phyloP scores from a whole-genome alignment of 2,888 invertebrate species.

The Hypena proboscidalis region DNA sequence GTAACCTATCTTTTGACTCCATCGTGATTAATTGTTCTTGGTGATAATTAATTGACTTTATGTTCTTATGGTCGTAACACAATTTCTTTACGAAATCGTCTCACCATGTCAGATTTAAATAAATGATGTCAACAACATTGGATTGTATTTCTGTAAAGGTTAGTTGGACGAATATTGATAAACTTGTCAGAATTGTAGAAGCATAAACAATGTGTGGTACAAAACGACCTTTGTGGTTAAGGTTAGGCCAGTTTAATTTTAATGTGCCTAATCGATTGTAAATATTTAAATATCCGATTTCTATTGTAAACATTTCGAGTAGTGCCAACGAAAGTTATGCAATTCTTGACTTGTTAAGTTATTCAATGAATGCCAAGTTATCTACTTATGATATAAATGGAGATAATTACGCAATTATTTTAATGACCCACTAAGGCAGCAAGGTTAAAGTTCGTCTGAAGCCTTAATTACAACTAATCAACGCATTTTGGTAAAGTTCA shows the following conservation, averaged over 20 bases:
- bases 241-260: too few relatives aligned
- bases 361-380: neutral
- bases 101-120: too few relatives aligned
- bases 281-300: too few relatives aligned
- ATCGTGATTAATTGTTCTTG: conserved; percentile 14
- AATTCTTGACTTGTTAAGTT: too few relatives aligned
- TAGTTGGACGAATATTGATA: conserved; percentile 23
- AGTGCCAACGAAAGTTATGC: neutral
- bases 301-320: conserved; percentile 11
- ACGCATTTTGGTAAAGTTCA: conserved; percentile 33
- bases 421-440: conserved; percentile 15
- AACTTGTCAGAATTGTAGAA: conserved; percentile 21
- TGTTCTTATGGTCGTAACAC: neutral
- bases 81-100: neutral
- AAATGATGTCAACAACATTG: conserved; percentile 20
- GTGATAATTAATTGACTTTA: conserved; percentile 24
- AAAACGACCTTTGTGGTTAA: too few relatives aligned
- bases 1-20: conserved; percentile 33
- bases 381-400: conserved; percentile 4
- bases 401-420: conserved; percentile 11
- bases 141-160: conserved; percentile 25
- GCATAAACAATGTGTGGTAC: too few relatives aligned
- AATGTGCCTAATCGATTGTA: too few relatives aligned
- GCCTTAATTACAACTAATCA: conserved; percentile 23
- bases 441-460: conserved; percentile 12